Base-by-base conservation (phyloP, 35 echinoderm and acorn worm genomes). In the Chiridota heheva region DNA sequence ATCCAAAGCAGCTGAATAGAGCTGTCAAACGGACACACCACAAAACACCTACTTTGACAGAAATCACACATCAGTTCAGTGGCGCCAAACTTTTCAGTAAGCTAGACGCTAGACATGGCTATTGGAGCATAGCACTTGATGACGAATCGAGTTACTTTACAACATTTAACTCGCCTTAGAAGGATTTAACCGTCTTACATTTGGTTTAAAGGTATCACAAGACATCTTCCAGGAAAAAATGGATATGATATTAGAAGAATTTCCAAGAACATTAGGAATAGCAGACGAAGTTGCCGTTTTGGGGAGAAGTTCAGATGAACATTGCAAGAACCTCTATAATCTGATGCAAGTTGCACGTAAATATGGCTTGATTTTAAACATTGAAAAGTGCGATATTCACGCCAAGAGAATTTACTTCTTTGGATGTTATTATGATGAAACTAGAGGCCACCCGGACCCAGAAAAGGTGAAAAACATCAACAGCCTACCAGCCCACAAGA, bases 61-160 rank as follows among this genome's bases (percentile, higher is more conserved):
- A 88, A 32, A n/a, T 71, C 2, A 37, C 45, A 3, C 76, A 76
- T 41, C 26, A 81, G 44, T 70, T 88, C 18, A 13, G 17, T 16
- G 57, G 72, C 32, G 85, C 85, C 22, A 32, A 25, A 18, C 37
- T 69, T 7, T 88, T 88, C 28, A 28, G n/a, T 37, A 81, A 53
- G 40, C 64, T 87, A 3, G 84, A 87, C 79, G 77, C 86, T 8
- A 41, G 78, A 13, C 63, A 75, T 73, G 76, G 86, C 18, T 88
- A 81, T 44, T 88, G 86, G 77, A 56, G 30, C 22, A 71, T 88
- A 25, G 70, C 28, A 20, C 32, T 88, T 3, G 85, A 88, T 58
- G 47, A 18, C 35, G 15, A 55, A 45, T 76, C 48, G 0, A 74
- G 67, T 38, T 40, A 64, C 1, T 31, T 86, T 0, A 77, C 70